Evolutionary conservation across 2,888 invertebrate species (phyloP).

Genomic region (Hypomecis punctinalis): DNA sequence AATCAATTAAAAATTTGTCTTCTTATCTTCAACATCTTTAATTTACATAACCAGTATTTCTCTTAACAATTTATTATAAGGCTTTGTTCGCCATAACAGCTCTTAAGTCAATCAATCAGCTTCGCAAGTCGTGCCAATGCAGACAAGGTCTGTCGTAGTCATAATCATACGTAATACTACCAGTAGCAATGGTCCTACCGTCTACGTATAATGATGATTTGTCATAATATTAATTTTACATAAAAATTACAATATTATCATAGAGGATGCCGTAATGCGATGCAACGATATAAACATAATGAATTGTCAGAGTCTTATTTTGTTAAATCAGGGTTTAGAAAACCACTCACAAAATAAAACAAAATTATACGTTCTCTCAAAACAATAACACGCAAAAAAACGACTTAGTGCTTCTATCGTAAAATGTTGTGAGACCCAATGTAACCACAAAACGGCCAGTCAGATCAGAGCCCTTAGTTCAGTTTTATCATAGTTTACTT

Average conservation of each 20-base stretch:
- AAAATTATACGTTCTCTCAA: too few relatives aligned
- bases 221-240: background rate
- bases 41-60: background rate
- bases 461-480: too few relatives aligned
- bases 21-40: background rate
- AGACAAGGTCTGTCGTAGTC: slow-evolving; percentile 11
- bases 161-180: background rate
- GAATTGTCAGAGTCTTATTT: background rate
- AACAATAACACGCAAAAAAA: too few relatives aligned
- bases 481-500: too few relatives aligned
- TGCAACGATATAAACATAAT: background rate
- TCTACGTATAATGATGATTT: background rate
- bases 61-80: background rate
- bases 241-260: background rate
- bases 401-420: too few relatives aligned
- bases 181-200: background rate
- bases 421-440: too few relatives aligned
- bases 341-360: too few relatives aligned
- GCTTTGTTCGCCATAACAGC: slow-evolving; percentile 16
- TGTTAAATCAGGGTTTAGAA: too few relatives aligned
- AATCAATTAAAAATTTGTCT: background rate
- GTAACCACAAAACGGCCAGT: too few relatives aligned
- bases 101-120: slow-evolving; percentile 15
- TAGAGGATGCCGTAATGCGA: background rate
- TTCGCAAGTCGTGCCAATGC: slow-evolving; percentile 12